Percentiles rank a stretch among this genome's conserved stretches.
phyloP scores from a whole-genome alignment of 2,888 invertebrate genomes.

The Poecilus cupreus region DNA sequence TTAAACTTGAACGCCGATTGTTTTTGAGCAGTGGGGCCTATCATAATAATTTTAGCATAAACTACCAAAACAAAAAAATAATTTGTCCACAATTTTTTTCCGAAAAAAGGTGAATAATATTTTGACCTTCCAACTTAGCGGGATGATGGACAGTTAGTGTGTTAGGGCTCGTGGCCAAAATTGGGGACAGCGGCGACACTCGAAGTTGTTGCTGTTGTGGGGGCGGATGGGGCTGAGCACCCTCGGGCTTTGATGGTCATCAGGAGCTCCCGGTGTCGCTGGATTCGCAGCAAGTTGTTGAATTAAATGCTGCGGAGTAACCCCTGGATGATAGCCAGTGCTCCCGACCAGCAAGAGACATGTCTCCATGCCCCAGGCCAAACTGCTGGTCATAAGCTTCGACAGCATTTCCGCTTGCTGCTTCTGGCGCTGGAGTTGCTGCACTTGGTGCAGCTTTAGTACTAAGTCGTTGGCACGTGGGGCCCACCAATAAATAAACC shows the following conservation, averaged over 20 bases:
- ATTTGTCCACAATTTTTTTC: background rate
- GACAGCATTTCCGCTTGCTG: conserved; percentile 70
- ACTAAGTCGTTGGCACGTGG: conserved; percentile 70
- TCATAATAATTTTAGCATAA: no score
- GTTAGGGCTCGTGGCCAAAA: conserved; percentile 81
- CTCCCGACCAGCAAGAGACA: conserved; percentile 74
- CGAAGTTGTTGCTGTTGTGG: conserved; percentile 75
- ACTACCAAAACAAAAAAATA: no score
- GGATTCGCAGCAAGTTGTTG: conserved; percentile 85
- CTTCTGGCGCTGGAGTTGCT: conserved; percentile 68
- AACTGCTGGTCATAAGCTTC: conserved; percentile 70
- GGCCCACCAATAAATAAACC: conserved; percentile 57
- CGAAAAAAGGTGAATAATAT: no score
- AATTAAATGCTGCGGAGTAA: conserved; percentile 84
- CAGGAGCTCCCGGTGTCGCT: conserved; percentile 83
- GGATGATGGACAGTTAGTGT: conserved; percentile 80
- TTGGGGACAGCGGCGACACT: conserved; percentile 80
- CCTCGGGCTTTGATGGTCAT: conserved; percentile 75
- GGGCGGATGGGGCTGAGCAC: conserved; percentile 71
- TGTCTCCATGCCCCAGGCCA: conserved; percentile 70
- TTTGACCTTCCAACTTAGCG: no score
- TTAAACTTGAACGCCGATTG: no score
- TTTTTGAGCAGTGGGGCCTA: no score
- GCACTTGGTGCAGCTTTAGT: conserved; percentile 75
- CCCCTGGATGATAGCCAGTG: conserved; percentile 84